Conservation (phyloP, 2,888 invertebrate genomes). For the Dexiosoma caninum region DNA sequence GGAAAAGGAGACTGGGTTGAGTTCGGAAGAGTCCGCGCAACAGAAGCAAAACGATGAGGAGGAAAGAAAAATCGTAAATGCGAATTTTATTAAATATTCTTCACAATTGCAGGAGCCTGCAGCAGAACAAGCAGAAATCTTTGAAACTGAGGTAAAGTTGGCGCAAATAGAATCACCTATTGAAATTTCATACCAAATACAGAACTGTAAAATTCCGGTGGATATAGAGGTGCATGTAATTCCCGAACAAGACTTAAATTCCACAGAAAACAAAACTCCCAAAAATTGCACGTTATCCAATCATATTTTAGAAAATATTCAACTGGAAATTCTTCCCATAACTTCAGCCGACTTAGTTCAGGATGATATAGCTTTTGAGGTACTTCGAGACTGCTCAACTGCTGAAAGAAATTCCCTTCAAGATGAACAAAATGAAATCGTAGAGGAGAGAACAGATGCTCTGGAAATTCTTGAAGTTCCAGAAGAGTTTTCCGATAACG, state of each 20-base stretch:
- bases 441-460: not conserved
- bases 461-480: not conserved
- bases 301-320: not conserved
- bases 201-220: not conserved
- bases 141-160: not conserved
- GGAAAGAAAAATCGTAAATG: not conserved
- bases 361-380: not conserved
- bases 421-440: not conserved
- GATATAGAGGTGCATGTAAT: slow-evolving; percentile 35
- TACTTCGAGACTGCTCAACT: no score
- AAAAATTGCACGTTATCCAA: not conserved
- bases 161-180: rapidly evolving
- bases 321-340: not conserved
- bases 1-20: slow-evolving; percentile 9
- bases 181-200: not conserved
- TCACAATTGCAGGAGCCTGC: not conserved
- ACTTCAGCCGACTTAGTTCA: not conserved
- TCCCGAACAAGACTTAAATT: not conserved
- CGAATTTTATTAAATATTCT: not conserved
- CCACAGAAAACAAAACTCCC: not conserved
- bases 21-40: slow-evolving; percentile 17
- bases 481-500: not conserved
- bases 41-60: slow-evolving; percentile 15
- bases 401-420: not conserved
- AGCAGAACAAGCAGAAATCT: not conserved